Percentiles rank a stretch among this genome's conserved stretches.
Conservation (phyloP, 1,140 invertebrate genomes). For the Batillaria attramentaria region DNA sequence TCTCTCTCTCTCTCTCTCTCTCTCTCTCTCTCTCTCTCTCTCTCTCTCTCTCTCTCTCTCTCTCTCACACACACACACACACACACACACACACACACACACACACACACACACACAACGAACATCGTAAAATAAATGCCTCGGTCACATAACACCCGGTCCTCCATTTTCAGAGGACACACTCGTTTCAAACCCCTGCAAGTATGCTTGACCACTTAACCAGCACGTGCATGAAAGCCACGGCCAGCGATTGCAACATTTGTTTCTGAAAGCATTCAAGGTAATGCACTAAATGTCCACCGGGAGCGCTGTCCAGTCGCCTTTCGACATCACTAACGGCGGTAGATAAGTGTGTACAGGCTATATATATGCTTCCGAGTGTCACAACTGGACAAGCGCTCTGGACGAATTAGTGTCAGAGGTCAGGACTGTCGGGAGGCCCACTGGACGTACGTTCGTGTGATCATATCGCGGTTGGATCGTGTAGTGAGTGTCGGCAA, state of each 20-base stretch:
- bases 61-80: neutral
- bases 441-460: too few species aligned
- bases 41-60: neutral
- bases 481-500: too few species aligned
- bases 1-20: neutral
- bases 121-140: neutral
- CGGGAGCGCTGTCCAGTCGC: neutral
- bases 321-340: too few species aligned
- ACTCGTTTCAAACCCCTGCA: neutral
- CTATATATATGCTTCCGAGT: too few species aligned
- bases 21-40: neutral
- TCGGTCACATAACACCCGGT: neutral
- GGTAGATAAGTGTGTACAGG: too few species aligned
- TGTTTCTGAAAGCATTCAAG: neutral
- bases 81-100: slow-evolving; percentile 4
- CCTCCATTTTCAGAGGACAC: neutral
- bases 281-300: neutral
- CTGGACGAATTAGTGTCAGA: too few species aligned
- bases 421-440: too few species aligned
- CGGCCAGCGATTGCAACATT: neutral
- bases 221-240: too few species aligned
- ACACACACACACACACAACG: neutral
- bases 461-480: too few species aligned
- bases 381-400: too few species aligned
- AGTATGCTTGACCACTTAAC: neutral